Percentiles rank a stretch among this genome's conserved stretches.
Conservation (phyloP, 2,797 vertebrate species). For the Rhyacichthys aspro region DNA sequence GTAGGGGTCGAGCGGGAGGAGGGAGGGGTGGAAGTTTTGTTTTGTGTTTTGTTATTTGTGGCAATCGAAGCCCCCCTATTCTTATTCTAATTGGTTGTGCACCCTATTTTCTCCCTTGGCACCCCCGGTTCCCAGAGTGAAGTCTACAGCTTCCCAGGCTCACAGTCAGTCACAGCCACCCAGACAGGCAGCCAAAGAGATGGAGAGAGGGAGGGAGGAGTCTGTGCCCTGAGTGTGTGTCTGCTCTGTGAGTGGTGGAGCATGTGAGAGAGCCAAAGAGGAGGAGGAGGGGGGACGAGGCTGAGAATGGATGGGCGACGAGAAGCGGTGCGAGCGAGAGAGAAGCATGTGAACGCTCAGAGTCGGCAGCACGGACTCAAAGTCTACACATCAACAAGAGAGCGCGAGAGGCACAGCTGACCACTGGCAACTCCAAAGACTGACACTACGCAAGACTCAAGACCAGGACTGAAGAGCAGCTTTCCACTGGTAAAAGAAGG, state of each 20-base stretch:
- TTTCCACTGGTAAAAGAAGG: slow-evolving; percentile 66
- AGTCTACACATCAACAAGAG: slow-evolving; percentile 71
- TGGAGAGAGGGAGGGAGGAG: slow-evolving; percentile 67
- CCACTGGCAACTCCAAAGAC: slow-evolving; percentile 63
- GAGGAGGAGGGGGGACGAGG: slow-evolving; percentile 26
- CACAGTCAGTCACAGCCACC: slow-evolving; percentile 63
- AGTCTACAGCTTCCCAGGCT: slow-evolving; percentile 65
- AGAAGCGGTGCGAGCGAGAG: slow-evolving; percentile 52
- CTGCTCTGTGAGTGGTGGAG: slow-evolving; percentile 64
- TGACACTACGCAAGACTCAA: slow-evolving; percentile 42
- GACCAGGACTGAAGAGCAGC: slow-evolving; percentile 61
- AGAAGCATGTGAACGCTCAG: slow-evolving; percentile 53
- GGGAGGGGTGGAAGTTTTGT: slow-evolving; percentile 44
- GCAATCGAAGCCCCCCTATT: slow-evolving; percentile 56
- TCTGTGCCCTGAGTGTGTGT: slow-evolving; percentile 63
- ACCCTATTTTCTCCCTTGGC: slow-evolving; percentile 65
- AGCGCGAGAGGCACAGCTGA: slow-evolving; percentile 52
- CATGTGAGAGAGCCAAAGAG: slow-evolving; percentile 53
- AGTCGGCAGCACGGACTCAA: slow-evolving; percentile 61
- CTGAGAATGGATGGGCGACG: slow-evolving; percentile 74
- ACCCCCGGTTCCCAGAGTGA: slow-evolving; percentile 64
- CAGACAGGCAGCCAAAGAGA: slow-evolving; percentile 49
- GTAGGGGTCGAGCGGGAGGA: slow-evolving; percentile 33
- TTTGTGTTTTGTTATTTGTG: slow-evolving; percentile 62
- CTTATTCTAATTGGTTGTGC: slow-evolving; percentile 74